These are phyloP conservation scores for Morelia viridis DNA, from an alignment of 2,797 vertebrate species.

Conservation along the genomic window DNA sequence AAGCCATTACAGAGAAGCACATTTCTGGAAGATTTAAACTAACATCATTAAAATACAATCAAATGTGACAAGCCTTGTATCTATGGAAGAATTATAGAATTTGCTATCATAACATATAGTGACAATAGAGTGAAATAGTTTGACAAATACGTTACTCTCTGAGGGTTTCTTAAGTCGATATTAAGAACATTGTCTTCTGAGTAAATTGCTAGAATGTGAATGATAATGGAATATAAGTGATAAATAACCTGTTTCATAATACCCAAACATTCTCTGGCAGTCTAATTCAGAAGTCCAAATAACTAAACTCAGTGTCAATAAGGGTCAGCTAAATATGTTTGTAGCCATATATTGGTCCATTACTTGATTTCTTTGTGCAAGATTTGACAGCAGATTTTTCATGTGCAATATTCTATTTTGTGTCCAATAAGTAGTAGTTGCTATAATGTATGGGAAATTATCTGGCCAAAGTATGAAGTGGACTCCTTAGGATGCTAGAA, in stretches of 20 bases:
- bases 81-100: neutral
- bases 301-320: neutral
- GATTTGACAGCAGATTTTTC: neutral
- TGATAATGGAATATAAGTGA: neutral
- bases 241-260: conserved; percentile 13
- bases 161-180: neutral
- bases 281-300: neutral
- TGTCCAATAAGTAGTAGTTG: neutral
- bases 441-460: neutral
- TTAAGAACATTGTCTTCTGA: neutral
- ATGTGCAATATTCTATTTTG: neutral
- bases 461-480: neutral
- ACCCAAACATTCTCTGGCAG: neutral
- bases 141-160: conserved; percentile 1
- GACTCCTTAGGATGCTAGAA: neutral
- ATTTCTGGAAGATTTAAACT: conserved; percentile 8
- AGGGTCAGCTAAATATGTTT: neutral
- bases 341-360: neutral
- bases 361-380: neutral
- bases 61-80: neutral
- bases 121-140: neutral
- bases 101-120: conserved; percentile 1
- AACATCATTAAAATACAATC: conserved; percentile 14
- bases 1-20: neutral
- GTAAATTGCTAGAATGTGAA: neutral